A percentile compares a stretch with the other conserved stretches of the same genome.
Evolutionary conservation across 2,888 invertebrate genomes (phyloP).

Genomic region (Busseola fusca): DNA sequence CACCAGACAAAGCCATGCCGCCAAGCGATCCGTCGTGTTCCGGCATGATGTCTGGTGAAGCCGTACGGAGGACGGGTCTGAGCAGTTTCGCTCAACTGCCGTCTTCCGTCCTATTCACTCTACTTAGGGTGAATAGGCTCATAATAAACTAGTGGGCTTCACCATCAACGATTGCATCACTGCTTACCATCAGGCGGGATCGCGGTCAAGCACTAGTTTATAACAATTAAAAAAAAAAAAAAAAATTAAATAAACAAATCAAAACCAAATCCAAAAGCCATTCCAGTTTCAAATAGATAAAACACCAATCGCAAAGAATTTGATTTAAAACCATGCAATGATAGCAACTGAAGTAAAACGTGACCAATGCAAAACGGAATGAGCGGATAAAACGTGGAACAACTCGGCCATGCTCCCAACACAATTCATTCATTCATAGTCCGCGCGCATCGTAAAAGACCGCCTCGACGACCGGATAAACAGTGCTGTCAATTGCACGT

Average conservation of each 20-base stretch:
- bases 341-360: constrained; percentile 35
- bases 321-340: constrained; percentile 28
- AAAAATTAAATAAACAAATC: background rate
- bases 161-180: no score
- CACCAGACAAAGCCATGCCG: no score
- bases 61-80: no score
- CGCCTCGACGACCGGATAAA: constrained; percentile 12
- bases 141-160: no score
- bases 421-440: constrained; percentile 45
- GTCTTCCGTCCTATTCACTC: no score
- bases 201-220: no score
- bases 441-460: constrained; percentile 27
- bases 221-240: no score
- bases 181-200: no score
- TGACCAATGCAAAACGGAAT: constrained; percentile 30
- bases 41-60: no score
- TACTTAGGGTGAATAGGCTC: no score
- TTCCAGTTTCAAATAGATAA: constrained; percentile 9
- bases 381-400: constrained; percentile 33
- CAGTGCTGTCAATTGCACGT: constrained; percentile 33
- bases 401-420: constrained; percentile 17
- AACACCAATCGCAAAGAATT: constrained; percentile 11
- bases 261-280: background rate
- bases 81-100: no score
- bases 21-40: no score